phyloP scores from a whole-genome alignment of 2,888 invertebrate species.

The Epinotia demarniana region DNA sequence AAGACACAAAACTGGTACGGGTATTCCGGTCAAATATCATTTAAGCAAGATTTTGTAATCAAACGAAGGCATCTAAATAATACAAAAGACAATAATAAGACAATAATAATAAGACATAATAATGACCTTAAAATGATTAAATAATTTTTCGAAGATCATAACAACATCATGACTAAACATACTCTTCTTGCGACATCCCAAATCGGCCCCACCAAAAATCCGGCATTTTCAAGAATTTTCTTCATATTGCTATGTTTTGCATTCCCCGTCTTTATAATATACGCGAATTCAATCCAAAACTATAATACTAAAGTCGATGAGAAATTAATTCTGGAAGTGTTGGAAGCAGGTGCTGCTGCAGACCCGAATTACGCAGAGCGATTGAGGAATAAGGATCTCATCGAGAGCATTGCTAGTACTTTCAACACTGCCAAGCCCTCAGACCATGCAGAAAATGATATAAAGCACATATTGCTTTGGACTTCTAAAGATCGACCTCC shows the following conservation, averaged over 20 bases:
- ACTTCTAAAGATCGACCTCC: slow-evolving; percentile 40
- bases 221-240: slow-evolving; percentile 13
- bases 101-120: no score
- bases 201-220: neutral
- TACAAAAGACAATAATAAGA: no score
- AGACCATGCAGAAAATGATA: neutral
- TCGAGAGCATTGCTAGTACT: neutral
- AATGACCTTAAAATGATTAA: neutral
- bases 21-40: neutral
- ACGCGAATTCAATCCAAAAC: slow-evolving; percentile 7
- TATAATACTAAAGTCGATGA: neutral
- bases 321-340: slow-evolving; percentile 15
- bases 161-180: slow-evolving; percentile 9
- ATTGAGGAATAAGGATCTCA: neutral
- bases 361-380: slow-evolving; percentile 18
- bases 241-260: slow-evolving; percentile 25
- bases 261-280: slow-evolving; percentile 23
- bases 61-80: neutral
- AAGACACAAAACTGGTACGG: neutral
- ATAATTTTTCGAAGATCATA: neutral
- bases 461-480: slow-evolving; percentile 47
- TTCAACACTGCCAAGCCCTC: neutral
- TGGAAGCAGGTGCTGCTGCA: neutral
- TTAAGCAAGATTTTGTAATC: neutral
- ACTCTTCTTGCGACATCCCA: neutral